Evolutionary conservation across 2,888 invertebrate species (phyloP).

Genomic region (Emmelina monodactyla): DNA sequence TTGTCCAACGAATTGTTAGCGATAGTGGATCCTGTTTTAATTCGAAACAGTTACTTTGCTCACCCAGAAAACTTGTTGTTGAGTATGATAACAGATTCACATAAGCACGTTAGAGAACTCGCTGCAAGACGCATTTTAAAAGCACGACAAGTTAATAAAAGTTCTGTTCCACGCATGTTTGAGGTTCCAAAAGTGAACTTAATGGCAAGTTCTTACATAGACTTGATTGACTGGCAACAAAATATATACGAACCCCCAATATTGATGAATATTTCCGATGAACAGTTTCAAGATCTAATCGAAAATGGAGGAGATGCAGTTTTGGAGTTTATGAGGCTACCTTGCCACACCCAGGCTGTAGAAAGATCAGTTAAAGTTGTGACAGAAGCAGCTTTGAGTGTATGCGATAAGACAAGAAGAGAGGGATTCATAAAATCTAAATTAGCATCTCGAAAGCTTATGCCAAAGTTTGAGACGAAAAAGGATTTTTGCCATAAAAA

Average conservation of each 20-base stretch:
- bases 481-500: too few relatives aligned
- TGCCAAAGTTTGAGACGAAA: constrained; percentile 6
- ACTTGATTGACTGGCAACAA: constrained; percentile 11
- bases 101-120: constrained; percentile 7
- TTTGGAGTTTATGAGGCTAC: constrained; percentile 2
- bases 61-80: constrained; percentile 10
- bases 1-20: background rate
- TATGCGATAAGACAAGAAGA: background rate
- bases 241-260: constrained; percentile 6
- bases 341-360: constrained; percentile 10
- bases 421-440: constrained; percentile 3
- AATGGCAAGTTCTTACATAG: constrained; percentile 9
- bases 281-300: background rate
- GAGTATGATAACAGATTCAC: constrained; percentile 6
- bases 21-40: constrained; percentile 5
- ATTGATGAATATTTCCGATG: constrained; percentile 1
- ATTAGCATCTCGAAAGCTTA: constrained; percentile 2
- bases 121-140: constrained; percentile 8
- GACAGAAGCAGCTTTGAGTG: constrained; percentile 3
- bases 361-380: constrained; percentile 7
- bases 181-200: constrained; percentile 10
- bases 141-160: background rate
- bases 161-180: constrained; percentile 4
- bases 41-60: constrained; percentile 7
- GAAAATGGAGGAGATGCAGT: constrained; percentile 1